Base-by-base conservation (phyloP, 2,888 invertebrate genomes). In the Chrysodeixis includens region DNA sequence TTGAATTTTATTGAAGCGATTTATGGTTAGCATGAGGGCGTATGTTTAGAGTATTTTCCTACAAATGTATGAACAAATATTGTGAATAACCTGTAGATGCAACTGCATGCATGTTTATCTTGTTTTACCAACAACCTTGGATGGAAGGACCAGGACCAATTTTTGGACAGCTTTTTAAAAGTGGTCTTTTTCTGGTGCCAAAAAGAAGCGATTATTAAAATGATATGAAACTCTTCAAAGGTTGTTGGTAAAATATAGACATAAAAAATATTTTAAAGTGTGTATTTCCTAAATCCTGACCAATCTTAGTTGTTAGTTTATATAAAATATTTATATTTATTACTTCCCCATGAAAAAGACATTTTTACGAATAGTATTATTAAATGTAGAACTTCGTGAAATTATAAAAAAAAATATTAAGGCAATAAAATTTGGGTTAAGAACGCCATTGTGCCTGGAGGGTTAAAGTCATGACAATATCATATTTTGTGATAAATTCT, bases 301-400 rank as follows among this genome's bases (percentile, higher is more conserved):
- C 95, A 94, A 95, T 90, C 82, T 88, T 94, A 93, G 92, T 83
- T 87, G 81, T 88, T 93, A 93, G 92, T 88, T 88, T 88, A 89
- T 89, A 90, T 86, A 82, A 82, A 88, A 86, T 90, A 92, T 90
- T 90, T 93, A 93, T 94, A 94, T 94, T 93, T 93, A 93, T 93
- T 85, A 92, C 86, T 91, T 90, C 89, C 92, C 92, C 89, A 88
- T 83, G 84, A 90, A 92, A 93, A 95, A 95, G 95, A 95, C 95
- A 95, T 95, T 94, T 95, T 95, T 95, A 95, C 95, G 93, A 92
- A 94, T 93, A 94, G 95, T 95, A 95, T 95, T 95, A 94, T 92
- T 95, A 94, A 81, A 92, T 93, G 90, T 93, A 94, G 93, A 92
- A 78, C 86, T 90, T 94, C 91, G 91, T 92, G 91, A 92, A 92